A percentile compares a stretch with the other conserved stretches of the same genome.
phyloP scores from a whole-genome alignment of 1,140 invertebrate genomes.

The Drosophila rhopaloa region DNA sequence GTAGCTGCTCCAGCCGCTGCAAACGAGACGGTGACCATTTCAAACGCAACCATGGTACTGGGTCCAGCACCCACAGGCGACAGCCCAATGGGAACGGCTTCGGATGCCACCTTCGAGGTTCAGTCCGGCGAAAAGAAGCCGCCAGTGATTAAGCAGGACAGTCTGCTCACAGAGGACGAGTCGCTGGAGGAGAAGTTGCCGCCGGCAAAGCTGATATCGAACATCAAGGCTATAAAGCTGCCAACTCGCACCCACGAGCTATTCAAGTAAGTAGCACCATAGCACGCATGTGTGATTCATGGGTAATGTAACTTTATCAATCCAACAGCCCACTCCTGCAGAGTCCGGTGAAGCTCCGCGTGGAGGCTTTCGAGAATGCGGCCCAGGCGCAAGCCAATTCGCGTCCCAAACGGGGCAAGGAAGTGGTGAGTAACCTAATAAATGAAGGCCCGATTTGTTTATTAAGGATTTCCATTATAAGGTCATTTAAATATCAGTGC shows the following conservation, averaged over 20 bases:
- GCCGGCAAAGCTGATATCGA: conserved; percentile 30
- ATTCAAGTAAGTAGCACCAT: conserved; percentile 70
- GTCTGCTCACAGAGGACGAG: conserved; percentile 78
- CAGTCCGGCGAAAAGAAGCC: conserved; percentile 29
- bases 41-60: conserved; percentile 26
- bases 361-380: conserved; percentile 87
- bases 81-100: conserved; percentile 11
- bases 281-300: not conserved
- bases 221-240: conserved; percentile 63
- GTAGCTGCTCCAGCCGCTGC: not conserved
- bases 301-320: conserved; percentile 1
- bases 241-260: conserved; percentile 73
- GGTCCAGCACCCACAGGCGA: conserved; percentile 52
- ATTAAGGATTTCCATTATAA: too few species aligned
- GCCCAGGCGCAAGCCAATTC: conserved; percentile 53
- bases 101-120: conserved; percentile 62
- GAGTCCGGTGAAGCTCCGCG: conserved; percentile 87
- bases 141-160: conserved; percentile 29
- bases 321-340: conserved; percentile 86
- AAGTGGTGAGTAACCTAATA: conserved; percentile 42
- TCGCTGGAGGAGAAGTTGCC: conserved; percentile 51
- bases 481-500: too few species aligned
- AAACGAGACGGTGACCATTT: conserved; percentile 48
- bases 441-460: too few species aligned
- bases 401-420: conserved; percentile 56